phyloP scores from a whole-genome alignment of 2,113 vertebrate genomes.

The Kryptolebias marmoratus region DNA sequence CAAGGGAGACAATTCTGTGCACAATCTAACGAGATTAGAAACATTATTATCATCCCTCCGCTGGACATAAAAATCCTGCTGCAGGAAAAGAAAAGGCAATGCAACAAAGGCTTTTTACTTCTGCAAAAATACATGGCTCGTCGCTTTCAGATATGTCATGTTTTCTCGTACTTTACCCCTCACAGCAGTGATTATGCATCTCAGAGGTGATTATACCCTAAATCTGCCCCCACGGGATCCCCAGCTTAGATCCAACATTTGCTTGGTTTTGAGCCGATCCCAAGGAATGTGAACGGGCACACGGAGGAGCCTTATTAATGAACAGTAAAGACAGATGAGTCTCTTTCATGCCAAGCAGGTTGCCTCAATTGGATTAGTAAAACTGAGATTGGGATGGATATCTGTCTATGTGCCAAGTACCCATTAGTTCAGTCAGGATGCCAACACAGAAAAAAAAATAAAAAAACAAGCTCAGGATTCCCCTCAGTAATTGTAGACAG shows the following conservation, averaged over 20 bases:
- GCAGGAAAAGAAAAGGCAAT: constrained; percentile 27
- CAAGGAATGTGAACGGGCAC: constrained; percentile 63
- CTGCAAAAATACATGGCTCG: constrained; percentile 34
- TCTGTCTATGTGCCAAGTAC: constrained; percentile 77
- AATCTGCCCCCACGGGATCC: not conserved
- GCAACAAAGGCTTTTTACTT: constrained; percentile 9
- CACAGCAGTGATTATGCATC: constrained; percentile 49
- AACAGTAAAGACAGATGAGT: constrained; percentile 78
- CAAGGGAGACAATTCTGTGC: constrained; percentile 81
- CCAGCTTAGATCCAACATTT: constrained; percentile 20
- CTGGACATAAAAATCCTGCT: constrained; percentile 61
- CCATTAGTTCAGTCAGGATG: constrained; percentile 63
- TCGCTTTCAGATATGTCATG: constrained; percentile 31
- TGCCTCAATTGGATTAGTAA: constrained; percentile 75
- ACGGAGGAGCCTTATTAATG: constrained; percentile 71
- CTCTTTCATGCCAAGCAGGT: constrained; percentile 74
- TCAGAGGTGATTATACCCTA: constrained; percentile 52
- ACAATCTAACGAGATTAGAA: constrained; percentile 84
- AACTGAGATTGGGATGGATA: constrained; percentile 70
- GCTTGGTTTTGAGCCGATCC: constrained; percentile 38
- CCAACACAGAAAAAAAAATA: constrained; percentile 25
- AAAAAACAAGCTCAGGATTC: constrained; percentile 64
- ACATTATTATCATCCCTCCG: constrained; percentile 77
- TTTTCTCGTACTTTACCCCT: constrained; percentile 49
- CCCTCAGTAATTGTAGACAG: constrained; percentile 41